phyloP scores from a whole-genome alignment of 2,113 vertebrate species.

The Glaucidium brasilianum region DNA sequence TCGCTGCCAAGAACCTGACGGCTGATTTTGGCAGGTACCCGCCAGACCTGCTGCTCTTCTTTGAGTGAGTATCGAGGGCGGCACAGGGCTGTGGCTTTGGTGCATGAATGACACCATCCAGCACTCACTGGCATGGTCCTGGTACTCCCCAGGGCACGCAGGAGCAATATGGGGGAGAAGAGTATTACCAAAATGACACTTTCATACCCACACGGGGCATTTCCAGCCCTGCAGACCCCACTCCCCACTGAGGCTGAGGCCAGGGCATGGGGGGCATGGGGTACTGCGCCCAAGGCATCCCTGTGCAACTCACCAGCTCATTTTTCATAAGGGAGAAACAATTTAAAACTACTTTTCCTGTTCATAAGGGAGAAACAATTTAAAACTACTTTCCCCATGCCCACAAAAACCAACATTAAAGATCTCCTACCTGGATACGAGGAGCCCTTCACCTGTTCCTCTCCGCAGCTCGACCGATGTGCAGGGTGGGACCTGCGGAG shows the following conservation, averaged over 20 bases:
- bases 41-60: slow-evolving; percentile 60
- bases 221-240: background rate
- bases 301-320: accelerated
- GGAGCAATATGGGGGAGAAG: background rate
- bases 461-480: slow-evolving; percentile 20
- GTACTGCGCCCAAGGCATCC: accelerated
- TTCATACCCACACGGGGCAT: accelerated
- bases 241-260: background rate
- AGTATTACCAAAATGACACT: background rate
- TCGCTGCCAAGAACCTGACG: slow-evolving; percentile 1
- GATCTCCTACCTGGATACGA: accelerated
- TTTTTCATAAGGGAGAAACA: background rate
- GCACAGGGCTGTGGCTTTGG: accelerated
- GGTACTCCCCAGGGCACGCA: accelerated
- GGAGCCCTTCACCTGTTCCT: accelerated
- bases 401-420: background rate
- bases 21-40: background rate
- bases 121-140: accelerated
- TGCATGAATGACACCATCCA: accelerated
- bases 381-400: background rate
- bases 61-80: slow-evolving; percentile 31
- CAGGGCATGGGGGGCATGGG: background rate
- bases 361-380: background rate
- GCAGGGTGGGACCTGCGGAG: background rate
- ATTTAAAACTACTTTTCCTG: background rate